A percentile compares a stretch with the other conserved stretches of the same genome.
Conservation (phyloP, 2,797 vertebrate species). For the Tokudaia tokunoshimensis region DNA sequence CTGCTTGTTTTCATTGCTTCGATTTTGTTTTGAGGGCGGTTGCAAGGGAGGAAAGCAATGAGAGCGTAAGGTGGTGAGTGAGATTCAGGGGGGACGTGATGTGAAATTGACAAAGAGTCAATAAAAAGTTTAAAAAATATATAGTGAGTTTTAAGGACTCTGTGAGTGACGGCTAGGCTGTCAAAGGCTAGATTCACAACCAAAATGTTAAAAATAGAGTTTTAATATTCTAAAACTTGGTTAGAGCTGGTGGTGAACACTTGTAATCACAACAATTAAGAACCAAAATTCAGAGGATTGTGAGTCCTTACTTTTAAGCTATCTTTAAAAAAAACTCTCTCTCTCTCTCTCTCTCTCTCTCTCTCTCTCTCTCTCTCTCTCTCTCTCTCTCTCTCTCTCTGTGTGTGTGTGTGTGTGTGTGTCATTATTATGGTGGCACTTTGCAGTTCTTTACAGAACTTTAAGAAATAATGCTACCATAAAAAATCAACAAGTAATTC, state of each 20-base stretch:
- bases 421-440: not conserved
- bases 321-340: not conserved
- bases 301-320: not conserved
- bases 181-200: not conserved
- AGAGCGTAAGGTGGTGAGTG: not conserved
- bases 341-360: too few relatives aligned
- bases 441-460: not conserved
- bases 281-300: not conserved
- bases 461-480: not conserved
- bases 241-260: not conserved
- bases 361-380: not conserved
- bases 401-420: not conserved
- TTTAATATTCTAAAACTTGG: not conserved
- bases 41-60: not conserved
- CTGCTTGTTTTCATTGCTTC: not conserved
- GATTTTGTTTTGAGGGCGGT: not conserved
- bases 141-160: not conserved
- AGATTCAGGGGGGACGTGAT: not conserved
- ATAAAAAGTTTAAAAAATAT: not conserved
- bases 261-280: not conserved
- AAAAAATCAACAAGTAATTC: not conserved
- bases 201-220: not conserved
- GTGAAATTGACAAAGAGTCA: not conserved
- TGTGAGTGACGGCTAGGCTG: not conserved
- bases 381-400: not conserved